Conservation (phyloP, 2,113 vertebrate species). For the Taxidea taxus region DNA sequence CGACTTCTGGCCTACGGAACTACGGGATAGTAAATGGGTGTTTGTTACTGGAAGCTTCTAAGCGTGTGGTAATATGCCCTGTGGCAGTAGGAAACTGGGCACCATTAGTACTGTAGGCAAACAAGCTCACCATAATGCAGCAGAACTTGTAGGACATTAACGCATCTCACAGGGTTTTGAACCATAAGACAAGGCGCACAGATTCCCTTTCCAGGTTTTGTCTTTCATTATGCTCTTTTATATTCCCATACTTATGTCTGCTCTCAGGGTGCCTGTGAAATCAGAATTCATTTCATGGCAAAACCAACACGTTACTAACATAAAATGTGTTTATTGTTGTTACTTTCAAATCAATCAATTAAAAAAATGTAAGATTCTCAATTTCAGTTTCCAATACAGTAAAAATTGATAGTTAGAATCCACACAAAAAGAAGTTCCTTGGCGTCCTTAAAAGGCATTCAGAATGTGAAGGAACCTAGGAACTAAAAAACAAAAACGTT, state of each 20-base stretch:
- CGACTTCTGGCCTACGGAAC: background rate
- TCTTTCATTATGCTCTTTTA: background rate
- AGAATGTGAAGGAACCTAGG: background rate
- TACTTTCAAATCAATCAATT: background rate
- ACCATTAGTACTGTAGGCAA: background rate
- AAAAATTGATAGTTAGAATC: background rate
- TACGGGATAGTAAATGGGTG: background rate
- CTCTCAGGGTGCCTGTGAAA: background rate
- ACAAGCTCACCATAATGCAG: background rate
- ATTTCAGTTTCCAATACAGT: background rate
- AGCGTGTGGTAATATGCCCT: too few species aligned
- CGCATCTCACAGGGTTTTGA: background rate
- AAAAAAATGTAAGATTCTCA: background rate
- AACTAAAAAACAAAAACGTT: background rate
- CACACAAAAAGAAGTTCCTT: background rate
- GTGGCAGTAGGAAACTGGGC: background rate
- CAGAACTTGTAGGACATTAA: background rate
- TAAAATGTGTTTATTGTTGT: background rate
- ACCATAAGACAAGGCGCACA: background rate
- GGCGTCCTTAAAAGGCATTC: background rate
- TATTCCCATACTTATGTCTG: background rate
- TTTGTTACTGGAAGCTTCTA: background rate
- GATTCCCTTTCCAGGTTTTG: background rate
- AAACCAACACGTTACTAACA: background rate
- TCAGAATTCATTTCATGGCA: background rate